Conservation (phyloP, 2,113 vertebrate species). For the Rhadina sibilatrix region DNA sequence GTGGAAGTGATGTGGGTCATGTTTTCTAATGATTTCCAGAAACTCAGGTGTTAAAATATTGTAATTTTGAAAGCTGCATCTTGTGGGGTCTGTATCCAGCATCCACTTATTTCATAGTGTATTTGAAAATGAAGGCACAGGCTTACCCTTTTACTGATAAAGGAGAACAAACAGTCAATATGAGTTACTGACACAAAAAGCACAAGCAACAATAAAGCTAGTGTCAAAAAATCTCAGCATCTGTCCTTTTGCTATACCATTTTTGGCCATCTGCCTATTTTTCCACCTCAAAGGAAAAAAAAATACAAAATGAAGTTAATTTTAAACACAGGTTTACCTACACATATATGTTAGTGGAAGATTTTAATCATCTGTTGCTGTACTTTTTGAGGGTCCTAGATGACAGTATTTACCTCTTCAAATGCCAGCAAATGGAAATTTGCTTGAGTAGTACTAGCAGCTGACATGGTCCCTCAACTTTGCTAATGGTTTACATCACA, state of each 20-base stretch:
- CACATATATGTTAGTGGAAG: constrained; percentile 22
- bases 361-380: constrained; percentile 38
- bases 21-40: constrained; percentile 48
- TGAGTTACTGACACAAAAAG: constrained; percentile 54
- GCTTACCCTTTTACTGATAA: constrained; percentile 54
- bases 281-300: constrained; percentile 58
- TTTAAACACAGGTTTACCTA: constrained; percentile 26
- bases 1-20: constrained; percentile 36
- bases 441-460: constrained; percentile 40
- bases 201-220: constrained; percentile 41
- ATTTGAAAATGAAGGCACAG: constrained; percentile 72
- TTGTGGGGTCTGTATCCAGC: constrained; percentile 29
- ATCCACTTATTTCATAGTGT: constrained; percentile 42
- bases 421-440: constrained; percentile 69
- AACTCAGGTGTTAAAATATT: background rate
- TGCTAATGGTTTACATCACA: constrained; percentile 33
- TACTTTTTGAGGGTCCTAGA: constrained; percentile 55
- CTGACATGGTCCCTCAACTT: constrained; percentile 73
- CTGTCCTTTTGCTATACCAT: constrained; percentile 6
- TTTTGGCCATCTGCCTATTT: constrained; percentile 63
- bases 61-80: constrained; percentile 29
- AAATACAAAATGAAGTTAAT: constrained; percentile 22
- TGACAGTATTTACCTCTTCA: constrained; percentile 20
- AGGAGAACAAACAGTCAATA: constrained; percentile 60
- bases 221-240: constrained; percentile 21